phyloP scores from a whole-genome alignment of 1,140 invertebrate species.

The Leguminivora glycinivorella region DNA sequence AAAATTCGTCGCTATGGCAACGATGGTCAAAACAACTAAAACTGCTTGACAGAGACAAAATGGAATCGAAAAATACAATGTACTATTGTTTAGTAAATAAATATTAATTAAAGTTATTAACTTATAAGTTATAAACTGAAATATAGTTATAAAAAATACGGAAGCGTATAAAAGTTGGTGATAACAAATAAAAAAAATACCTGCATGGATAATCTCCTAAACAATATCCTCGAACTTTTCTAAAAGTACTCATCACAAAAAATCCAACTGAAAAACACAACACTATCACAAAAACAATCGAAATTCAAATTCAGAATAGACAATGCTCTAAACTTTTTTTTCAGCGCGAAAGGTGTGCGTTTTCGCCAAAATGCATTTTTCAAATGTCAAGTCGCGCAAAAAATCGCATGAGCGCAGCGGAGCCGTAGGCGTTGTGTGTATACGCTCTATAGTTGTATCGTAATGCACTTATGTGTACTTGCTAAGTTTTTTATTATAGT shows the following conservation, averaged over 20 bases:
- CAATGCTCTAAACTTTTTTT: conserved; percentile 36
- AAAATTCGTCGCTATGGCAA: conserved; percentile 5
- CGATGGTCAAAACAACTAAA: background rate
- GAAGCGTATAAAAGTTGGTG: background rate
- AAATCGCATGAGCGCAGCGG: conserved; percentile 65
- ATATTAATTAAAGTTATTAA: background rate
- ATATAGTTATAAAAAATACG: background rate
- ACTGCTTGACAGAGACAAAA: background rate
- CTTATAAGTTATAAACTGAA: background rate
- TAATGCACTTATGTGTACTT: conserved; percentile 76
- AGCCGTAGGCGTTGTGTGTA: conserved; percentile 70
- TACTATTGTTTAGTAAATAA: background rate
- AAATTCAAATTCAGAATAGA: conserved; percentile 40
- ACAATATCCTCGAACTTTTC: conserved; percentile 28
- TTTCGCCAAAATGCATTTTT: conserved; percentile 77
- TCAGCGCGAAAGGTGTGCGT: conserved; percentile 62
- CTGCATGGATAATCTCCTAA: conserved; percentile 57
- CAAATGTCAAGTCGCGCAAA: conserved; percentile 71
- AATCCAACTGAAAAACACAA: conserved; percentile 41
- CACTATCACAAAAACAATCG: conserved; percentile 29
- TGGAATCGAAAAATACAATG: background rate
- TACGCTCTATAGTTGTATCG: conserved; percentile 72
- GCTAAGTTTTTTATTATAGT: conserved; percentile 77
- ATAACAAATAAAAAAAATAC: conserved; percentile 42
- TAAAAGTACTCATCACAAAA: conserved; percentile 27